Base-by-base conservation (phyloP, 1,140 invertebrate species). In the Monochamus saltuarius region DNA sequence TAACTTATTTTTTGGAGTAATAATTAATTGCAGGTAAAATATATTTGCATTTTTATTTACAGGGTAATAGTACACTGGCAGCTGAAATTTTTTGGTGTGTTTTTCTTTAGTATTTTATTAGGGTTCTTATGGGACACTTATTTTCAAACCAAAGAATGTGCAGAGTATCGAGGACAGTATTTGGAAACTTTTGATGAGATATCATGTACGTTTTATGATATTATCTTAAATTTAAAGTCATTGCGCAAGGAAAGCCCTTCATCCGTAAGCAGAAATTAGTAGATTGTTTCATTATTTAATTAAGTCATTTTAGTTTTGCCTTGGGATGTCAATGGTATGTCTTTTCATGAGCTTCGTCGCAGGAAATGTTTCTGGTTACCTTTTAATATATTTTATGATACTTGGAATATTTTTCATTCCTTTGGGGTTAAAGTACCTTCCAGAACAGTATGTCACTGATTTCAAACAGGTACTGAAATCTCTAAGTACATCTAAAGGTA, bases 251-350 rank as follows among this genome's bases (percentile, higher is more conserved):
- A 68, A 14, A 68, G 55, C 57, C 62, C 66, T 19, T 57, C 59
- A 29, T 45, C 47, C 17, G 66, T 68, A 49, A 54, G 65, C 22
- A 29, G 2, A 29, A 29, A 29, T 29, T 58, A 39, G 37, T 50
- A 29, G 38, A 1, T 36, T 7, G 1, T 19, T 38, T 49, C 45
- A 45, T 19, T 46, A n/a, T 16, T 56, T 61, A 45, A 17, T 58
- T 19, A 39, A 29, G 6, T n/a, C 45, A 16, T 66, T 68, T 61
- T 50, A 68, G 67, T 68, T 68, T 43, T 66, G 64, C 43, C 39
- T 58, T n/a, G 17, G 47, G 35, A 59, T 64, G 56, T 66, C 57
- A 42, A 19, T 46, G 16, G 13, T 68, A 4, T 68, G 61, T 43
- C 36, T 66, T 34, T 13, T 38, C 16, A 36, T 68, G n/a, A 66